These are phyloP conservation scores for Microctenopoma stevenorrisi DNA, from an alignment of 2,797 vertebrate species.

Conservation along the genomic window DNA sequence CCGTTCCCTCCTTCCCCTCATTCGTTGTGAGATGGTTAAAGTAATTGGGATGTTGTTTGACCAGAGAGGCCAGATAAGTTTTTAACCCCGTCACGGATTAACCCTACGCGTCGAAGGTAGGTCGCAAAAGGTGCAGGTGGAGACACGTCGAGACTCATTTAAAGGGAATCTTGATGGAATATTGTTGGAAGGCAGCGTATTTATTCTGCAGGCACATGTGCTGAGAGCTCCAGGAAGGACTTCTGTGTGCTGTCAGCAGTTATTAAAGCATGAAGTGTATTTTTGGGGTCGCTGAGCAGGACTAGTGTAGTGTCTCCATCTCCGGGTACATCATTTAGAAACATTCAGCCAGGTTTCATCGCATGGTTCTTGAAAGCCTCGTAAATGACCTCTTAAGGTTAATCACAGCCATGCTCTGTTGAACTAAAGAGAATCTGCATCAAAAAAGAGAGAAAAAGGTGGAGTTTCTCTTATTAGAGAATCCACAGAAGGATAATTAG, in stretches of 20 bases:
- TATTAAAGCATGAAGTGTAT: constrained; percentile 74
- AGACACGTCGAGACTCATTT: constrained; percentile 81
- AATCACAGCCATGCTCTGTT: constrained; percentile 69
- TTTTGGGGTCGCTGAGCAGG: constrained; percentile 66
- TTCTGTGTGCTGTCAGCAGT: constrained; percentile 66
- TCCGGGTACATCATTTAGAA: constrained; percentile 73
- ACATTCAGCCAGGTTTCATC: constrained; percentile 76
- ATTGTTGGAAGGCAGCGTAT: constrained; percentile 45
- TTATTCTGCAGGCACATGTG: constrained; percentile 71
- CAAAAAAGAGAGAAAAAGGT: constrained; percentile 14
- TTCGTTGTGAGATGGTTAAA: constrained; percentile 84
- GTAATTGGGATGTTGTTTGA: constrained; percentile 92
- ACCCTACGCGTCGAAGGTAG: constrained; percentile 74
- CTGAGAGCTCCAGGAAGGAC: constrained; percentile 61
- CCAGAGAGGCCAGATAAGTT: constrained; percentile 78
- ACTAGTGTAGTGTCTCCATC: constrained; percentile 52
- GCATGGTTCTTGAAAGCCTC: constrained; percentile 70
- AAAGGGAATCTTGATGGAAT: constrained; percentile 60
- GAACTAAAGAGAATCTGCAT: constrained; percentile 56
- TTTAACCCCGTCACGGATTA: constrained; percentile 83
- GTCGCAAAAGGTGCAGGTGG: constrained; percentile 67
- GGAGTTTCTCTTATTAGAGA: constrained; percentile 30
- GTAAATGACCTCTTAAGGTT: constrained; percentile 79
- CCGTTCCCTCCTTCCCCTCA: constrained; percentile 11
- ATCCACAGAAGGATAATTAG: constrained; percentile 58